Percentiles rank a stretch among this genome's conserved stretches.
These are phyloP conservation scores for Protosalanx chinensis DNA, from an alignment of 2,797 vertebrate species.

Conservation along the genomic window DNA sequence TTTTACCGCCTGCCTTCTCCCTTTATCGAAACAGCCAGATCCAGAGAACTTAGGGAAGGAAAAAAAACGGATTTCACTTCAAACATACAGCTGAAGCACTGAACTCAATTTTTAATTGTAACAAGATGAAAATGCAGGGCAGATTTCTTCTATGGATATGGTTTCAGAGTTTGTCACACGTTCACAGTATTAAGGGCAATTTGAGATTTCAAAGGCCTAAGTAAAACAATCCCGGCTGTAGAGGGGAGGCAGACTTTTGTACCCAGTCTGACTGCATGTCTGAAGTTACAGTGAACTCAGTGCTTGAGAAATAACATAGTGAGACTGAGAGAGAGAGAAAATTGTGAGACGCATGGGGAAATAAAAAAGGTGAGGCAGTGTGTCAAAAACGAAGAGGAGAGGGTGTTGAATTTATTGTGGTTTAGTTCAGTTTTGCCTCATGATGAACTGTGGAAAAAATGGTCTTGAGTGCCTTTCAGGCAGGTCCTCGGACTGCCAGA, in stretches of 20 bases:
- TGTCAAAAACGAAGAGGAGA: constrained; percentile 8
- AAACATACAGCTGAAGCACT: constrained; percentile 15
- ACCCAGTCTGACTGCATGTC: not conserved
- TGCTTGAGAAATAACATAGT: not conserved
- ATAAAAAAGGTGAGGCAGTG: constrained; percentile 10
- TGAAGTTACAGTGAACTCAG: not conserved
- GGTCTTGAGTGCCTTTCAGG: constrained; percentile 20
- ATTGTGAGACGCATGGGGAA: not conserved
- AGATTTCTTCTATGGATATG: constrained; percentile 13
- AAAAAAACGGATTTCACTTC: constrained; percentile 16
- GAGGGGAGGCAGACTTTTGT: not conserved
- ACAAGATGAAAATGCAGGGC: not conserved
- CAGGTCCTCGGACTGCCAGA: constrained; percentile 26
- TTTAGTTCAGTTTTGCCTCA: constrained; percentile 33
- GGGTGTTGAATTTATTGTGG: constrained; percentile 31
- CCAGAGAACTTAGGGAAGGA: not conserved
- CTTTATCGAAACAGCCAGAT: not conserved
- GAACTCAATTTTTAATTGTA: not conserved
- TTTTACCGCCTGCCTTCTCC: constrained; percentile 33
- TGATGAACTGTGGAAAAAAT: constrained; percentile 42
- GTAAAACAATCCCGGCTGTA: constrained; percentile 6
- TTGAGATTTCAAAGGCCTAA: constrained; percentile 20
- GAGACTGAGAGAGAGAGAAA: constrained; percentile 4
- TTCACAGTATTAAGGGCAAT: constrained; percentile 12
- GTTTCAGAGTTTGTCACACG: not conserved